These are phyloP conservation scores for Sardina pilchardus DNA, from an alignment of 2,113 vertebrate species.

Conservation along the genomic window DNA sequence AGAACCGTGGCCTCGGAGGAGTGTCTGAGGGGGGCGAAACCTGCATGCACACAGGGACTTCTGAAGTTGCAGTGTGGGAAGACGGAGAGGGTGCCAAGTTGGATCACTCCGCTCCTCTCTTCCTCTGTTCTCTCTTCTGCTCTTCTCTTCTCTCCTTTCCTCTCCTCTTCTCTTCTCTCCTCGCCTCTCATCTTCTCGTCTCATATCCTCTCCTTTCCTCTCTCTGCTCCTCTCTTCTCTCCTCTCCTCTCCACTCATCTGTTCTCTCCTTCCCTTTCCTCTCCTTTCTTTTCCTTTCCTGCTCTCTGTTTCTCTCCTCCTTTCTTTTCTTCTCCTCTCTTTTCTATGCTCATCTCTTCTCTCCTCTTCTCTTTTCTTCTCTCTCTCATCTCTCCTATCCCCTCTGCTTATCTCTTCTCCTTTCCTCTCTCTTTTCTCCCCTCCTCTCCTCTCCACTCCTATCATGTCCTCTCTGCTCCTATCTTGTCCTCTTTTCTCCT, in stretches of 20 bases:
- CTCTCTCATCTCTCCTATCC: background rate
- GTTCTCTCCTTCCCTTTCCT: background rate
- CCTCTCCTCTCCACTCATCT: background rate
- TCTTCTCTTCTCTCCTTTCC: background rate
- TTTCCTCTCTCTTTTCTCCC: too few species aligned
- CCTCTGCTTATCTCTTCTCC: too few species aligned
- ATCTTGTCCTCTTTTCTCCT: background rate
- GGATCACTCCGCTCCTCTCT: background rate
- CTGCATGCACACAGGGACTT: background rate
- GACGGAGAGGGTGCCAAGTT: background rate
- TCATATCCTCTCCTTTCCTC: background rate
- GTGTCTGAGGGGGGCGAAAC: background rate
- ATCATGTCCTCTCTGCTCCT: too few species aligned
- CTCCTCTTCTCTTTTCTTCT: background rate
- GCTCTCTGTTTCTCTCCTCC: too few species aligned
- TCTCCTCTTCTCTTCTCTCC: background rate
- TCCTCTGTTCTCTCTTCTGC: background rate
- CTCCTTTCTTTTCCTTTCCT: too few species aligned
- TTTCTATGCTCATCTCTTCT: background rate
- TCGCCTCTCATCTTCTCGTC: background rate
- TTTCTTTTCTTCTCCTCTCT: too few species aligned
- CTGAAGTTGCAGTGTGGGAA: background rate
- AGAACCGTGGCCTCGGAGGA: background rate
- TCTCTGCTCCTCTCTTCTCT: background rate
- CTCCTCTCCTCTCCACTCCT: too few species aligned